A percentile compares a stretch with the other conserved stretches of the same genome.
Conservation (phyloP, 2,797 vertebrate genomes). For the Lateolabrax maculatus region DNA sequence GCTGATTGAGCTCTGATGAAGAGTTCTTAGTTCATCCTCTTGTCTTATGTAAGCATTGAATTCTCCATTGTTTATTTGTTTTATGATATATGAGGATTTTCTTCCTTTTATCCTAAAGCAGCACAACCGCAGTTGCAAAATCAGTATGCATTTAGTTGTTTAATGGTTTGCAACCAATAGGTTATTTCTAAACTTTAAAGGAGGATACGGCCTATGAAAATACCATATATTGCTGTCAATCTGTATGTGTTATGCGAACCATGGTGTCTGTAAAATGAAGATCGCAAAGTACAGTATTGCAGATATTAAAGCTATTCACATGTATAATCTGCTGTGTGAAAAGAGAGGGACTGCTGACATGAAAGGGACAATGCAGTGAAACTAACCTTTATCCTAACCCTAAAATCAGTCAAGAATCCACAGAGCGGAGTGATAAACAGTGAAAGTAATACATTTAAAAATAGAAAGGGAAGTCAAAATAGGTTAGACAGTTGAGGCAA, state of each 20-base stretch:
- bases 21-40: background rate
- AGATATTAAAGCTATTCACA: slow-evolving; percentile 13
- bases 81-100: background rate
- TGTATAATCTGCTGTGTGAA: background rate
- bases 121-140: background rate
- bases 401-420: background rate
- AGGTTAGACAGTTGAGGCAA: background rate
- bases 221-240: background rate
- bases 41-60: background rate
- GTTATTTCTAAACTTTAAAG: background rate
- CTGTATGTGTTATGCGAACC: background rate
- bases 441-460: slow-evolving; percentile 21
- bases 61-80: background rate
- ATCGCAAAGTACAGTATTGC: background rate
- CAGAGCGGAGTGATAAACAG: background rate
- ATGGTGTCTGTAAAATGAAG: background rate
- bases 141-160: background rate
- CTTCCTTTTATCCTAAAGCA: too few species aligned
- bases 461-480: slow-evolving; percentile 20
- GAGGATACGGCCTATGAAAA: background rate
- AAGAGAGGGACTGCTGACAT: slow-evolving; percentile 5
- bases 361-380: background rate
- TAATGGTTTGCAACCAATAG: background rate
- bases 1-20: background rate
- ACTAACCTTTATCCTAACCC: background rate